A percentile compares a stretch with the other conserved stretches of the same genome.
Evolutionary conservation across 2,888 invertebrate species (phyloP).

Genomic region (Chymomyza amoena): DNA sequence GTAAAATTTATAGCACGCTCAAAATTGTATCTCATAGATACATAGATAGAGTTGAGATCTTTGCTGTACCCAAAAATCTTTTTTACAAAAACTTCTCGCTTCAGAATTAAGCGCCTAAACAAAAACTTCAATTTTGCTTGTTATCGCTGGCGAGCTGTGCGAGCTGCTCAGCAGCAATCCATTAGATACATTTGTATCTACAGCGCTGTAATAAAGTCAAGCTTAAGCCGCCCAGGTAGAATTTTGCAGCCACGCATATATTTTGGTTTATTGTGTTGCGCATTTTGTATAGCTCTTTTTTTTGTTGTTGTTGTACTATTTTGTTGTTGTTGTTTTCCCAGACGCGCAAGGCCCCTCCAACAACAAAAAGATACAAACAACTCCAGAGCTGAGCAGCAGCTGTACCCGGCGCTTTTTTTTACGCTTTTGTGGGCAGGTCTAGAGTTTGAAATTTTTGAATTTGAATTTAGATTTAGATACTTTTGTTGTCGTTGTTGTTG

Average conservation of each 20-base stretch:
- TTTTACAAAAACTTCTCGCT: not conserved
- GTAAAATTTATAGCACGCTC: no score
- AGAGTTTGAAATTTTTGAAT: slow-evolving; percentile 11
- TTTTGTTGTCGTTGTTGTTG: slow-evolving; percentile 20
- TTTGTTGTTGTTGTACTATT: not conserved
- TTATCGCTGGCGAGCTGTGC: not conserved
- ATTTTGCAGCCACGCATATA: slow-evolving; percentile 4
- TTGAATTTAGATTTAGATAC: slow-evolving; percentile 40
- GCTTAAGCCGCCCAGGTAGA: slow-evolving; percentile 1
- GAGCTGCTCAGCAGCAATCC: not conserved
- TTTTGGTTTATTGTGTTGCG: not conserved
- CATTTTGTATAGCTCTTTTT: not conserved
- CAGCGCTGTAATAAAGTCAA: slow-evolving; percentile 1
- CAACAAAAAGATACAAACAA: not conserved
- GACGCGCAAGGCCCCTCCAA: not conserved
- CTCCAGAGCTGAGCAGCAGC: not conserved
- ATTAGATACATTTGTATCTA: not conserved
- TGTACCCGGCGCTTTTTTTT: slow-evolving; percentile 27
- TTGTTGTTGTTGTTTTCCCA: slow-evolving; percentile 4
- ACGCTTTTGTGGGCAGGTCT: slow-evolving; percentile 61
- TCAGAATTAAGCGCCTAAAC: not conserved
- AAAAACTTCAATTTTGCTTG: not conserved
- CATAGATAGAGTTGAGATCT: no score
- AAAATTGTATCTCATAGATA: no score
- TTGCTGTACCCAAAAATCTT: not conserved